These are phyloP conservation scores for Darevskia mixta DNA, from an alignment of 2,797 vertebrate species.

Conservation along the genomic window DNA sequence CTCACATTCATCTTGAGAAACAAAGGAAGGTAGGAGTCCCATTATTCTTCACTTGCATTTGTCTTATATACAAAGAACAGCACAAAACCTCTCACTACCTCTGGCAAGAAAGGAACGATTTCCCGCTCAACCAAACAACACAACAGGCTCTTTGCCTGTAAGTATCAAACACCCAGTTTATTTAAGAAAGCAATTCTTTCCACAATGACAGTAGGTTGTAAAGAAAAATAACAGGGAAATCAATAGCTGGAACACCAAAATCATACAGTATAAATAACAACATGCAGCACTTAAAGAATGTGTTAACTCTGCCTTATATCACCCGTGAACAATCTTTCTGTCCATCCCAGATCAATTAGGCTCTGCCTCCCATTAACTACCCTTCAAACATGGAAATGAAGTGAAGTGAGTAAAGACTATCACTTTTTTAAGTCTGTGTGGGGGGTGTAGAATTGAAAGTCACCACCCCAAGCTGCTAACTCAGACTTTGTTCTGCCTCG, in stretches of 20 bases:
- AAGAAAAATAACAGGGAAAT: neutral
- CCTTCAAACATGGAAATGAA: too few species aligned
- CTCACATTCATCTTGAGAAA: neutral
- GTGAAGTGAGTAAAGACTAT: too few species aligned
- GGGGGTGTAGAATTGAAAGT: too few species aligned
- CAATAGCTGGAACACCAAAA: neutral
- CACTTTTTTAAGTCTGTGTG: too few species aligned
- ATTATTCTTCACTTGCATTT: neutral
- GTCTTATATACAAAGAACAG: neutral
- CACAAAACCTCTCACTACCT: neutral
- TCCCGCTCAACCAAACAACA: neutral
- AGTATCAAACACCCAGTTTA: neutral
- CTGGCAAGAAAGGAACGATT: neutral
- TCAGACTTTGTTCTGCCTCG: too few species aligned
- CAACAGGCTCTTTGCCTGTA: neutral
- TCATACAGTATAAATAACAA: neutral
- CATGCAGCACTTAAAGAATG: neutral
- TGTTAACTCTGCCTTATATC: neutral
- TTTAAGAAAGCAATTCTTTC: neutral
- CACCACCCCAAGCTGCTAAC: too few species aligned
- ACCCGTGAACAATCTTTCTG: too few species aligned
- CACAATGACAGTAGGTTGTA: neutral
- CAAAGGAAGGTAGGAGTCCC: neutral
- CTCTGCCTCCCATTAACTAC: too few species aligned
- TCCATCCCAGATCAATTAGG: too few species aligned